Base-by-base conservation (phyloP, 2,797 vertebrate genomes). In the Emys orbicularis region DNA sequence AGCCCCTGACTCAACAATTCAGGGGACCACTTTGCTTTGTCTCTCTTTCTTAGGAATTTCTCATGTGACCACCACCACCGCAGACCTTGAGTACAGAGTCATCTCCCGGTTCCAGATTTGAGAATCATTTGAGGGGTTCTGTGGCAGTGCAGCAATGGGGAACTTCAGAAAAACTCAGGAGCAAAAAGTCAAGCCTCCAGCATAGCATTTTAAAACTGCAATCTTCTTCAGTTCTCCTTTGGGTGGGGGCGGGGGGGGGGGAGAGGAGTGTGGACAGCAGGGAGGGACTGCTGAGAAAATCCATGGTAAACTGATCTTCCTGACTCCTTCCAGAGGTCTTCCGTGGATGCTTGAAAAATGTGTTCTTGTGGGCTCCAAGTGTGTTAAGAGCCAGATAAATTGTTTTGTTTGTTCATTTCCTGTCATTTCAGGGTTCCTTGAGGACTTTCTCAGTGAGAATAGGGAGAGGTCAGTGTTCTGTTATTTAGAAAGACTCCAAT, bases 341-440 rank as follows among this genome's bases (percentile, higher is more conserved):
- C 29, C 12, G 3, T 57, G 82, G 56, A 81, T 6, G 49, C 37
- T 76, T 16, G 0, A 12, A 12, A 13, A 5, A 0, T 44, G 25
- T 15, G 9, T 11, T 94, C 13, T 86, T 23, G 7, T 91, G 37
- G 29, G 25, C 16, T 92, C 34, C 86, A 4, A 61, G 16, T 89
- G 31, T 80, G 41, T 90, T 84, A 91, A 88, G 53, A 21, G 34
- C 93, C 90, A 92, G 65, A 93, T 94, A 88, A 96, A 97, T 49
- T 82, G 65, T 95, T 96, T 90, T 93, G 13, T 86, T 93, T 96
- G 84, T 95, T 93, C 5, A 82, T 93, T 96, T 96, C 91, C 95
- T 97, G 84, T n/a, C 37, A 83, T 86, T 92, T 93, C 50, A 57
- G 79, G 83, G 77, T 92, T 96, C 88, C 1, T 1, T 92, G 57